A percentile compares a stretch with the other conserved stretches of the same genome.
Conservation (phyloP, 2,797 vertebrate genomes). For the Periparus ater region DNA sequence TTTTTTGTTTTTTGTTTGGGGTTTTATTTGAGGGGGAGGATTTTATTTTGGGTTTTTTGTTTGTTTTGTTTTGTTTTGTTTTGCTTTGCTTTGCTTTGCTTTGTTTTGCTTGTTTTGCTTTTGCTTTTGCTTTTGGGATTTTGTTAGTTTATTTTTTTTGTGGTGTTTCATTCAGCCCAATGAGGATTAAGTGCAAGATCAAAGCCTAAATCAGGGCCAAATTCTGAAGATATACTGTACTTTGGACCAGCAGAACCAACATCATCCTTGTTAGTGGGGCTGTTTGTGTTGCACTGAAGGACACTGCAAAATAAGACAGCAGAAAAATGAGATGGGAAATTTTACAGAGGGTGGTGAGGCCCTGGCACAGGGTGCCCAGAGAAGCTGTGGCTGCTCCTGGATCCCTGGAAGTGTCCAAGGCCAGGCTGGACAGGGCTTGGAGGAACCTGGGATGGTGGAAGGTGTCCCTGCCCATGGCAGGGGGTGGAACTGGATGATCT, state of each 20-base stretch:
- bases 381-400: neutral
- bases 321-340: neutral
- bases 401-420: neutral
- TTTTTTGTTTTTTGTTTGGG: neutral
- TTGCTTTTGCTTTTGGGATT: neutral
- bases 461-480: neutral
- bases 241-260: neutral
- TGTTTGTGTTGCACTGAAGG: neutral
- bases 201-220: neutral
- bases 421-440: accelerated
- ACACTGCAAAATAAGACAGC: neutral
- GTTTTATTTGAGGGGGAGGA: accelerated
- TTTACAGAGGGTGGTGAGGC: neutral
- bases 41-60: neutral
- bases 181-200: neutral
- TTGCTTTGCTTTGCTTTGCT: neutral
- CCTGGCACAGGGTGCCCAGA: accelerated
- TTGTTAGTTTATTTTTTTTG: neutral
- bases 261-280: accelerated
- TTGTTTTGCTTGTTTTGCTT: neutral
- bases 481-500: accelerated
- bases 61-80: neutral
- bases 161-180: neutral
- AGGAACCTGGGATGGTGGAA: accelerated
- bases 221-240: neutral